These are phyloP conservation scores for Muscidifurax raptorellus DNA, from an alignment of 1,140 invertebrate species.

Conservation along the genomic window DNA sequence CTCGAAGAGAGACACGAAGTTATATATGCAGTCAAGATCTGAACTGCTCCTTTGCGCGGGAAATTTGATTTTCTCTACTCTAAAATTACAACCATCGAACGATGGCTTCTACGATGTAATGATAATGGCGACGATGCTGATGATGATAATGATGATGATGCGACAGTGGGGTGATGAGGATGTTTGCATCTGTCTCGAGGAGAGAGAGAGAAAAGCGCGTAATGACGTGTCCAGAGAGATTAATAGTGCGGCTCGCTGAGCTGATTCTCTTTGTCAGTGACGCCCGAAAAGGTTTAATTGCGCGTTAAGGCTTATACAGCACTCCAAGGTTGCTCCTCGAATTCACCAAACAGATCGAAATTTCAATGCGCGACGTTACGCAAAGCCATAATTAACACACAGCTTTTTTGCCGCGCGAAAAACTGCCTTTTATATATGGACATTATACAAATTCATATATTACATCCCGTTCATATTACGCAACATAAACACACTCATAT, in stretches of 20 bases:
- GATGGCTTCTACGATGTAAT: background rate
- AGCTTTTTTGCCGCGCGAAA: background rate
- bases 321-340: background rate
- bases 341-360: too few species aligned
- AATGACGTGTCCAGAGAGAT: conserved; percentile 13
- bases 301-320: background rate
- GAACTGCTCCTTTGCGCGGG: background rate
- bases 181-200: conserved; percentile 7
- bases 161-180: background rate
- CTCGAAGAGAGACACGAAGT: background rate
- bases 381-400: background rate
- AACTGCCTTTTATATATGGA: too few species aligned
- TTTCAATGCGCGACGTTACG: background rate
- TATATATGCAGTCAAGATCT: background rate
- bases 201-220: background rate
- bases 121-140: background rate
- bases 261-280: conserved; percentile 10
- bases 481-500: background rate
- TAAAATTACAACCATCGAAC: background rate
- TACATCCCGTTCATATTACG: background rate
- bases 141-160: background rate
- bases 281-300: conserved; percentile 19
- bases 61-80: background rate
- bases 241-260: conserved; percentile 9
- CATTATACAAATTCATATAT: too few species aligned